phyloP scores from a whole-genome alignment of 2,888 invertebrate species.

The Nycteola revayana region DNA sequence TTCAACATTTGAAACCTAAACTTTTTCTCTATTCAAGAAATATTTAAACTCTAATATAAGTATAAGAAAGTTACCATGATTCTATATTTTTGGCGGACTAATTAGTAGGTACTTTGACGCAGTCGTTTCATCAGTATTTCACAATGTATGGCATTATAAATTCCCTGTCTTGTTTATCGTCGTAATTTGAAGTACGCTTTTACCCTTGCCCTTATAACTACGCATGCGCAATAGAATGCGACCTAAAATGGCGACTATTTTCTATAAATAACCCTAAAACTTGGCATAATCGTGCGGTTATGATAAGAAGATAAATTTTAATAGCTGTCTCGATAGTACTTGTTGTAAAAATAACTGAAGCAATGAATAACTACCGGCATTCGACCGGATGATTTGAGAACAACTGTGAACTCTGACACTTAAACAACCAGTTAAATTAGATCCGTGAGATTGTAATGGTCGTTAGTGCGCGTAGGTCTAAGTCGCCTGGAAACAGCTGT shows the following conservation, averaged over 20 bases:
- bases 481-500: conserved; percentile 59
- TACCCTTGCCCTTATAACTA: conserved; percentile 62
- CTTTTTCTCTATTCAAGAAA: no score
- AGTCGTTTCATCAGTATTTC: no score
- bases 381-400: conserved; percentile 5
- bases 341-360: not conserved
- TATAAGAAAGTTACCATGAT: no score
- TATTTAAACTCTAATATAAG: no score
- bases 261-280: conserved; percentile 27
- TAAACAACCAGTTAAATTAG: conserved; percentile 18
- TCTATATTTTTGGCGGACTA: no score
- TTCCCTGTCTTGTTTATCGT: no score
- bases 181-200: conserved; percentile 21
- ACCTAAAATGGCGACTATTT: conserved; percentile 56
- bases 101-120: no score
- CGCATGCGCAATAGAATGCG: conserved; percentile 58
- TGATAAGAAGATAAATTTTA: conserved; percentile 8
- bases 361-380: conserved; percentile 6
- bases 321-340: conserved; percentile 6
- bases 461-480: conserved; percentile 33
- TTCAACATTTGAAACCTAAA: no score
- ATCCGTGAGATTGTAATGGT: conserved; percentile 13
- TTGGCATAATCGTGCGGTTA: conserved; percentile 16
- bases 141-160: no score
- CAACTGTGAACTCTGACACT: conserved; percentile 34